Conservation (phyloP, 2,888 invertebrate species). For the Eilema caniola region DNA sequence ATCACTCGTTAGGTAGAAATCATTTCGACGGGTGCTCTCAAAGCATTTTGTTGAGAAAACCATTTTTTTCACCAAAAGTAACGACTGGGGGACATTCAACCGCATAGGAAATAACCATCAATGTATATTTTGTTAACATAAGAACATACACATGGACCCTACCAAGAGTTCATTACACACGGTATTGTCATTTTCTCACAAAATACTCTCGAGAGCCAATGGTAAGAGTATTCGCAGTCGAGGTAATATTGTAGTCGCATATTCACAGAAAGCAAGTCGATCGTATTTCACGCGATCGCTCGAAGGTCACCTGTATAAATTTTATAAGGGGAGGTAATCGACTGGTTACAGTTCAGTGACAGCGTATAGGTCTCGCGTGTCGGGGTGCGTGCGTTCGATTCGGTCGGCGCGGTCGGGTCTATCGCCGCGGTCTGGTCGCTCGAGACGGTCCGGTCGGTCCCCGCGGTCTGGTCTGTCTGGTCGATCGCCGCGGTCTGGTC, state of each 20-base stretch:
- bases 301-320: background rate
- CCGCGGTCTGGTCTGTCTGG: slow-evolving; percentile 48
- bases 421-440: slow-evolving; percentile 88
- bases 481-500: slow-evolving; percentile 42
- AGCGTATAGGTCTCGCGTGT: slow-evolving; percentile 89
- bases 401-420: slow-evolving; percentile 48
- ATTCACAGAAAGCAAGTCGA: background rate
- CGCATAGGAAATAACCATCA: slow-evolving; percentile 13
- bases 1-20: slow-evolving; percentile 54
- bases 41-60: slow-evolving; percentile 25
- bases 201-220: slow-evolving; percentile 29
- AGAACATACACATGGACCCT: slow-evolving; percentile 15
- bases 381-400: slow-evolving; percentile 58
- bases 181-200: slow-evolving; percentile 11
- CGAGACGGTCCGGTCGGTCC: slow-evolving; percentile 87
- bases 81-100: slow-evolving; percentile 11
- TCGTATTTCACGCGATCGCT: background rate
- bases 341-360: slow-evolving; percentile 84
- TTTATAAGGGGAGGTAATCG: slow-evolving; percentile 14
- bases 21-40: slow-evolving; percentile 30
- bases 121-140: slow-evolving; percentile 18
- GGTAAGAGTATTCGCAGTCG: slow-evolving; percentile 28
- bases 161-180: background rate
- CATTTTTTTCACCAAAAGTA: slow-evolving; percentile 1
- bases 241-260: slow-evolving; percentile 22